Conservation (phyloP, 2,888 invertebrate species). For the Caenorhabditis wallacei region DNA sequence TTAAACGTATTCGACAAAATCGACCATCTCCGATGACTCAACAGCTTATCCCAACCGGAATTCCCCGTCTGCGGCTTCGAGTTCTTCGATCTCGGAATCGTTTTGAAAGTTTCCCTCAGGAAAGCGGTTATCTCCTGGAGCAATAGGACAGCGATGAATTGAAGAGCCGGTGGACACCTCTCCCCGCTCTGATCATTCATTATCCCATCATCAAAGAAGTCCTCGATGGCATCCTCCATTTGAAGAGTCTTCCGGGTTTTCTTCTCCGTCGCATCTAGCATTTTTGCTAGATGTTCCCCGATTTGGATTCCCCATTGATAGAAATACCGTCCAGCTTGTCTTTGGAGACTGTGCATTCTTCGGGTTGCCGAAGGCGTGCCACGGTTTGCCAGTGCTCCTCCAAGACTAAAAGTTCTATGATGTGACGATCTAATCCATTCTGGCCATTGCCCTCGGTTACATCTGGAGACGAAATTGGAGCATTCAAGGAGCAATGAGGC, state of each 20-base stretch:
- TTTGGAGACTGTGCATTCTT: slow-evolving; percentile 88
- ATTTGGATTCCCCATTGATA: slow-evolving; percentile 94
- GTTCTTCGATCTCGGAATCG: slow-evolving; percentile 84
- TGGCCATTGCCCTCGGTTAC: slow-evolving; percentile 99
- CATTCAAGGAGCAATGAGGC: slow-evolving; percentile 95
- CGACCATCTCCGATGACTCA: slow-evolving; percentile 83
- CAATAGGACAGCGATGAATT: slow-evolving; percentile 94
- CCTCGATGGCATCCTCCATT: slow-evolving; percentile 88
- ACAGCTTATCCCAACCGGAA: slow-evolving; percentile 82
- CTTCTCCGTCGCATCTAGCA: slow-evolving; percentile 86
- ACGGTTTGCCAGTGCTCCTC: slow-evolving; percentile 83
- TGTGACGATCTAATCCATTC: slow-evolving; percentile 87
- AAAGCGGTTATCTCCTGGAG: slow-evolving; percentile 98
- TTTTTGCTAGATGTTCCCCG: slow-evolving; percentile 93
- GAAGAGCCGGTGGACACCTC: slow-evolving; percentile 89
- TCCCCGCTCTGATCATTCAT: slow-evolving; percentile 87
- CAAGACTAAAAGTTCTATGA: slow-evolving; percentile 66
- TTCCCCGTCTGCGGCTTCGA: slow-evolving; percentile 69
- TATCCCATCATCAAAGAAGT: slow-evolving; percentile 94
- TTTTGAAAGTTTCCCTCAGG: slow-evolving; percentile 95
- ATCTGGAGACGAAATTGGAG: slow-evolving; percentile 96
- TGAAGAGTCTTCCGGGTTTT: slow-evolving; percentile 84
- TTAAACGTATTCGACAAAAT: slow-evolving; percentile 83
- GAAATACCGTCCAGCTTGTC: slow-evolving; percentile 96
- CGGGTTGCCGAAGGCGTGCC: slow-evolving; percentile 80